Base-by-base conservation (phyloP, 2,888 invertebrate species). In the Myathropa florea region DNA sequence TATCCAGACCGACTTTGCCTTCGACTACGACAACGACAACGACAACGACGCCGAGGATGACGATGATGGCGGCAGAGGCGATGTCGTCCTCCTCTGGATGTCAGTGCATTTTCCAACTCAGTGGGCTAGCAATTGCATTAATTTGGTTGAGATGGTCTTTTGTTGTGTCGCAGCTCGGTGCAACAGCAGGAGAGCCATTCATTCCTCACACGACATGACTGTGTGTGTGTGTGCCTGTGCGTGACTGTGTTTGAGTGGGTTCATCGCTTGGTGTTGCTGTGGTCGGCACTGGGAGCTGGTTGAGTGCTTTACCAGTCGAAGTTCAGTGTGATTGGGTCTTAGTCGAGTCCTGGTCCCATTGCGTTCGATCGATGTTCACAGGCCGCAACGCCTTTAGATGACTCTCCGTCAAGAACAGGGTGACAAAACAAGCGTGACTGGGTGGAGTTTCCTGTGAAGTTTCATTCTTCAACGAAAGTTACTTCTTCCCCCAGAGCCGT, bases 71-170 rank as follows among this genome's bases (percentile, higher is more conserved):
- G 65, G 36, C 68, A 30, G 39, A 18, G 46, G 46, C 68, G 23
- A 53, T 46, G 55, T 75, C 61, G 14, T 55, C 64, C 77, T 53
- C 28, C 33, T 59, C 68, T 77, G 60, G 63, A 73, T 70, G 81
- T 82, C 81, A 73, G 82, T 85, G 77, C 82, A 85, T 85, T 85
- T 85, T 85, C 85, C 85, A 82, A 73, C 85, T 73, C 85, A 82
- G 77, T 85, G 85, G 82, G 77, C 82, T 77, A 82, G 82, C 82
- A 77, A 85, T 86, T 83, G 82, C 86, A 86, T 86, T 79, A 86
- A 86, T 83, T 82, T 86, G 86, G 78, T 86, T 86, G 78, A 86
- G 83, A 83, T 86, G 78, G 83, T 78, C 86, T 86, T 83, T 86
- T 86, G 86, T 83, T 78, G 70, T 71, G 39, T 30, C 68, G 77